Base-by-base conservation (phyloP, 2,888 invertebrate species). In the Drosophila barbarae region DNA sequence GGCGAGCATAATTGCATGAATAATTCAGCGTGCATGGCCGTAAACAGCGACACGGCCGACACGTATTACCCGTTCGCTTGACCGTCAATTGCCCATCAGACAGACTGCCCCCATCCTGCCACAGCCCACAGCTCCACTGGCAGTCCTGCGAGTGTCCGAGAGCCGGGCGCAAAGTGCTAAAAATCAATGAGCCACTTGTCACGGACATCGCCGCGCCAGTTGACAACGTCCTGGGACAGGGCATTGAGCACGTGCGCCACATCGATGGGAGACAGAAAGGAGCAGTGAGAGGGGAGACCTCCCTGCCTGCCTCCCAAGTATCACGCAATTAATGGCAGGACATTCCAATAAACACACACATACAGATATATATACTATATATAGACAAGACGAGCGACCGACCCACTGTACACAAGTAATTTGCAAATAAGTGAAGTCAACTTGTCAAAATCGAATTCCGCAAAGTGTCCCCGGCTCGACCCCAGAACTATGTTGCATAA, bases 341-440 rank as follows among this genome's bases (percentile, higher is more conserved):
- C 66, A 66, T 53, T 46, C n/a, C 64, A 30, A 64, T 64, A 53
- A 64, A 42, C 49, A 63, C 34, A 42, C 42, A 41, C 9, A 41
- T 4, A 30, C 30, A 26, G 5, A 44, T 10, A 53, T 35, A 47
- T 66, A 81, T 63, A 69, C 44, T 35, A 47, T 64, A 67, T 69
- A 77, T 63, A 69, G 2, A 1, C 41, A 26, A 26, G 26, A 7
- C 26, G 26, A 26, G 26, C 26, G 5, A 26, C 26, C 5, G 26
- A 26, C n/a, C n/a, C 15, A 36, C 36, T 36, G 36, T 73, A 67
- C 74, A 77, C 67, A 68, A 82, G 76, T 78, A 77, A 82, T 77
- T 77, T 82, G 61, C 60, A 71, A 82, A 78, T 77, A 82, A 82
- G 64, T 71, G 73, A 64, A 82, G 76, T 77, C 82, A 73, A 71